Evolutionary conservation across 2,888 invertebrate genomes (phyloP), one percentile per base, ranked within the genome.

Genomic region (Reticulitermes lucifugus): DNA sequence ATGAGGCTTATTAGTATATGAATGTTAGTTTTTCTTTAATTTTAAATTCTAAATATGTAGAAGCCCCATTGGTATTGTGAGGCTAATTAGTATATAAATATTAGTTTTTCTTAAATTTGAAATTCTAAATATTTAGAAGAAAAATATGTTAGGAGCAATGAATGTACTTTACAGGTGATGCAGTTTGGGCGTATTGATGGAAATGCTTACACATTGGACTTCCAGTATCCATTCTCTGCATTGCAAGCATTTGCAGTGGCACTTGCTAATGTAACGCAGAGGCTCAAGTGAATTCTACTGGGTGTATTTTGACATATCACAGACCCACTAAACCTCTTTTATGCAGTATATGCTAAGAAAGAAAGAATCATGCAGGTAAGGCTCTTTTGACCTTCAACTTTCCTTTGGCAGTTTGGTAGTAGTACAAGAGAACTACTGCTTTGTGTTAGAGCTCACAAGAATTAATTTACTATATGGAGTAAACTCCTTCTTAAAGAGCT

Each of bases 101-200:
- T 35, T 46, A 46, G 46, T 12, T 12, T 46, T 12, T 46, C 46
- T 46, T 46, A 3, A 46, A 12, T 46, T 46, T 46, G 46, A 46
- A 46, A 46, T 46, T 4, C 46, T 46, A 46, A 46, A 46, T 9
- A 12, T 12, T 12, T 46, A 12, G 12, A 7, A 46, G 9, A 12
- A 46, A 46, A 46, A 46, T 55, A 18, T 55, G 55, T 55, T 55
- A 55, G 2, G 12, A 55, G 14, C 1, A 51, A 55, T 55, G 12
- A 55, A 55, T 18, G 14, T 55, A 55, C 18, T 55, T 55, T 55
- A 55, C 91, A 99, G 98, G 99, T 99, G 86, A 99, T 99, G 98
- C 99, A 99, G 92, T 99, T 99, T 92, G 99, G 99, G 21, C 94
- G 99, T 86, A 99, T 99, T 89, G 99, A 99, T 92, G 98, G 97